A percentile compares a stretch with the other conserved stretches of the same genome.
phyloP scores from a whole-genome alignment of 2,113 vertebrate species.

The Lynx canadensis region DNA sequence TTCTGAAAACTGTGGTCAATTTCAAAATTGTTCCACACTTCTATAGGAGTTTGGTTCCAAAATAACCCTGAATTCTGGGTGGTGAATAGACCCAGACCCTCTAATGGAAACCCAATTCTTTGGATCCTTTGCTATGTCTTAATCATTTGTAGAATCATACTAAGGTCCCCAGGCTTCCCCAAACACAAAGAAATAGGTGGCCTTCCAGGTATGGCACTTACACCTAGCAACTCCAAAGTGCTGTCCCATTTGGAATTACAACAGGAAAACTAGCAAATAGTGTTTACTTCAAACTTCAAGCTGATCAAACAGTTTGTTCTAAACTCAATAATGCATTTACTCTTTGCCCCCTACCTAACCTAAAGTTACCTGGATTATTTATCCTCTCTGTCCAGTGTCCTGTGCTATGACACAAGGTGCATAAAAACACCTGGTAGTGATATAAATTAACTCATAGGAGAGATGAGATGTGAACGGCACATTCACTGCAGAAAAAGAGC shows the following conservation, averaged over 20 bases:
- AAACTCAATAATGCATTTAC: slow-evolving; percentile 39
- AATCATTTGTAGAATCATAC: slow-evolving; percentile 7
- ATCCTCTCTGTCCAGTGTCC: neutral
- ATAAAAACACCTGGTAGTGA: neutral
- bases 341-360: neutral
- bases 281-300: slow-evolving; percentile 51
- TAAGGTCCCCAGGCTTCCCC: neutral
- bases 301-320: slow-evolving; percentile 20
- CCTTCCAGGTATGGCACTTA: neutral
- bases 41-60: slow-evolving; percentile 31
- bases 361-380: slow-evolving; percentile 28
- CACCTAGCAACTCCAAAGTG: neutral
- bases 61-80: neutral
- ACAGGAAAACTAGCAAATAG: slow-evolving; percentile 39
- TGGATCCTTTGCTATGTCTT: neutral
- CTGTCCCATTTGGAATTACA: slow-evolving; percentile 9
- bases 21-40: slow-evolving; percentile 33
- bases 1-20: slow-evolving; percentile 41
- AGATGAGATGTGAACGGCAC: neutral
- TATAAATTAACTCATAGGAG: neutral
- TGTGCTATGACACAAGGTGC: neutral
- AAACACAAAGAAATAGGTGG: slow-evolving; percentile 1
- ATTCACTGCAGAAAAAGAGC: neutral
- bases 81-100: neutral
- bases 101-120: neutral